Conservation (phyloP, 2,888 invertebrate genomes). For the Drosophila sordidula region DNA sequence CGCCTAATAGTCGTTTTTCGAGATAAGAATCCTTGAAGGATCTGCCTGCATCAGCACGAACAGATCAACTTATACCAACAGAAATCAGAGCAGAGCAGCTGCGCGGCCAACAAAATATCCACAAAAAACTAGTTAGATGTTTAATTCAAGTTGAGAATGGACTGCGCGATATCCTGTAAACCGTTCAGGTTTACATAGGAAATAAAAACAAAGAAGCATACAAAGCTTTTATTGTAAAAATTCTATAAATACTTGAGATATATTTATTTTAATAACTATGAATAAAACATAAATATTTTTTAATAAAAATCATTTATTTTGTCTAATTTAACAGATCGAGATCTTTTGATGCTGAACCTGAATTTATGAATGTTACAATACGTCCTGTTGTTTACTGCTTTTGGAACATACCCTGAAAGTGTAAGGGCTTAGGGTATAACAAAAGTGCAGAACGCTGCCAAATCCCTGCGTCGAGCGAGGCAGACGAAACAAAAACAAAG, state of each 20-base stretch:
- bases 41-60: conserved; percentile 42
- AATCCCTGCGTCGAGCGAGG: conserved; percentile 40
- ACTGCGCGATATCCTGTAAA: conserved; percentile 31
- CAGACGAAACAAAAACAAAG: conserved; percentile 39
- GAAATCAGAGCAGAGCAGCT: conserved; percentile 58
- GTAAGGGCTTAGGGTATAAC: conserved; percentile 6
- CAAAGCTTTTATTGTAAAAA: too few species aligned
- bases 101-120: conserved; percentile 31
- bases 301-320: too few species aligned
- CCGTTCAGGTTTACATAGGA: neutral
- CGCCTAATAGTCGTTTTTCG: conserved; percentile 22
- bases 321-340: too few species aligned
- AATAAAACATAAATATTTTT: too few species aligned
- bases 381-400: neutral
- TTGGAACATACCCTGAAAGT: neutral
- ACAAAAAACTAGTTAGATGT: conserved; percentile 4
- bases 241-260: neutral
- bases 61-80: conserved; percentile 58
- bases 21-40: conserved; percentile 14
- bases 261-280: too few species aligned
- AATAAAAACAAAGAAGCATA: neutral
- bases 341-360: too few species aligned
- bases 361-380: too few species aligned
- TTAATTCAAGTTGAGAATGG: neutral
- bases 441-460: conserved; percentile 55